Percentiles rank a stretch among this genome's conserved stretches.
These are phyloP conservation scores for Linhomoeus sp. DNA, from an alignment of 2,888 invertebrate genomes.

Conservation along the genomic window DNA sequence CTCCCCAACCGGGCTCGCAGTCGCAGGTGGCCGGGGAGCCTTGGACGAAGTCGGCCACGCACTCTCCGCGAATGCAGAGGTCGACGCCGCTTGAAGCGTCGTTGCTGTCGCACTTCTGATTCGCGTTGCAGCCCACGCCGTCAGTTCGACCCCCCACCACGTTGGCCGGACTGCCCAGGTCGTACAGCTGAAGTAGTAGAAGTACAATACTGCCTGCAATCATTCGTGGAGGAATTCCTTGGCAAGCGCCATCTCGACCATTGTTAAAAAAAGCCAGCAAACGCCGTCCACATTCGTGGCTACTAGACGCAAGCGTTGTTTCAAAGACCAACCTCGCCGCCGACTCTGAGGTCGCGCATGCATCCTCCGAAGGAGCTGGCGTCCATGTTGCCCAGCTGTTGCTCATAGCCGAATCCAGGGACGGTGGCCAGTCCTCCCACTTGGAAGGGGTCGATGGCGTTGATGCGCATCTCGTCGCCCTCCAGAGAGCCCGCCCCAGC, in stretches of 20 bases:
- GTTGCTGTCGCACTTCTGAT: conserved; percentile 63
- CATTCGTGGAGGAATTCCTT: too few relatives aligned
- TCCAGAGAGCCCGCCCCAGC: not conserved
- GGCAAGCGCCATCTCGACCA: too few relatives aligned
- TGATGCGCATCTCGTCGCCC: conserved; percentile 24
- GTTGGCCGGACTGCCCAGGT: conserved; percentile 69
- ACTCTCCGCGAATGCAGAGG: conserved; percentile 21
- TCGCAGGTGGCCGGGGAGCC: conserved; percentile 45
- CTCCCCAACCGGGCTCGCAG: conserved; percentile 85
- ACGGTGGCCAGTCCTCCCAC: conserved; percentile 56
- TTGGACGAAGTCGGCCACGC: conserved; percentile 12
- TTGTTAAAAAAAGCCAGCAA: too few relatives aligned
- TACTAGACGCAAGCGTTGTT: too few relatives aligned
- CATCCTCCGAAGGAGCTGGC: conserved; percentile 68
- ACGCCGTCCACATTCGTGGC: too few relatives aligned
- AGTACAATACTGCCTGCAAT: too few relatives aligned
- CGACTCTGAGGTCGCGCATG: conserved; percentile 79
- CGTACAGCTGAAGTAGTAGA: conserved; percentile 49
- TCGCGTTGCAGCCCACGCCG: conserved; percentile 71
- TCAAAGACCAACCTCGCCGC: conserved; percentile 42
- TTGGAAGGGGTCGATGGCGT: conserved; percentile 22
- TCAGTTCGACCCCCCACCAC: conserved; percentile 37
- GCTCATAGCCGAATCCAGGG: conserved; percentile 9
- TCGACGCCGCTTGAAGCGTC: conserved; percentile 42
- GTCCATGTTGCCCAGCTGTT: conserved; percentile 9